Percentiles rank a stretch among this genome's conserved stretches.
These are phyloP conservation scores for Drosophila ogumai DNA, from an alignment of 1,140 invertebrate genomes.

Conservation along the genomic window DNA sequence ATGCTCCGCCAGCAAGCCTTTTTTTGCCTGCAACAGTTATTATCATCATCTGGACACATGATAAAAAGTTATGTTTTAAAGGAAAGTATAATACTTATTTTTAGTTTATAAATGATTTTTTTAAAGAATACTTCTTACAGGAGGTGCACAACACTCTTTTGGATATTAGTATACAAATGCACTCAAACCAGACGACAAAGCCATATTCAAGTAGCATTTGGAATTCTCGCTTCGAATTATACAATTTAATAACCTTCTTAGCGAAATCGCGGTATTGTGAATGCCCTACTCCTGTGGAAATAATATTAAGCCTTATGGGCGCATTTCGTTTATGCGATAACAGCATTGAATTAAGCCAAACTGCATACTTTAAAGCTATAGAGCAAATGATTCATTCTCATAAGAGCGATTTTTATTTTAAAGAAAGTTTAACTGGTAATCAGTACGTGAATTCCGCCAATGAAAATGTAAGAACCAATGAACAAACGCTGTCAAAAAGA, in stretches of 20 bases:
- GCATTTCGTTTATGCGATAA: constrained; percentile 20
- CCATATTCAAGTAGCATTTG: constrained; percentile 3
- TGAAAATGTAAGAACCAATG: not conserved
- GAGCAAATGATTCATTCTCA: constrained; percentile 49
- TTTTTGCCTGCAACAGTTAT: constrained; percentile 32
- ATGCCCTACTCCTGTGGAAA: constrained; percentile 25
- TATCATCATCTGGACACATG: constrained; percentile 40
- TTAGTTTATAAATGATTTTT: not conserved
- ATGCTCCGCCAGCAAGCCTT: constrained; percentile 26
- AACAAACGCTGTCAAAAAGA: not conserved
- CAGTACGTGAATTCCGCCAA: not conserved
- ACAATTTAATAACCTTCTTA: constrained; percentile 27
- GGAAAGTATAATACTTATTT: constrained; percentile 19
- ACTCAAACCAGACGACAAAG: constrained; percentile 3
- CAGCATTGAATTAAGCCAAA: constrained; percentile 20
- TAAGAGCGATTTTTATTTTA: constrained; percentile 35
- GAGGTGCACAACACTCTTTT: constrained; percentile 38
- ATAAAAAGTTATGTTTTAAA: constrained; percentile 37
- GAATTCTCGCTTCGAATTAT: constrained; percentile 29
- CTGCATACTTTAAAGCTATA: not conserved
- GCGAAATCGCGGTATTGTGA: constrained; percentile 28
- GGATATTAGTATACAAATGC: constrained; percentile 35
- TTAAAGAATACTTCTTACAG: constrained; percentile 12
- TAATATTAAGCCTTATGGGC: constrained; percentile 38
- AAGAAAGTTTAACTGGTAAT: not conserved